These are phyloP conservation scores for Dendrolimus houi DNA, from an alignment of 2,888 invertebrate genomes.

Conservation along the genomic window DNA sequence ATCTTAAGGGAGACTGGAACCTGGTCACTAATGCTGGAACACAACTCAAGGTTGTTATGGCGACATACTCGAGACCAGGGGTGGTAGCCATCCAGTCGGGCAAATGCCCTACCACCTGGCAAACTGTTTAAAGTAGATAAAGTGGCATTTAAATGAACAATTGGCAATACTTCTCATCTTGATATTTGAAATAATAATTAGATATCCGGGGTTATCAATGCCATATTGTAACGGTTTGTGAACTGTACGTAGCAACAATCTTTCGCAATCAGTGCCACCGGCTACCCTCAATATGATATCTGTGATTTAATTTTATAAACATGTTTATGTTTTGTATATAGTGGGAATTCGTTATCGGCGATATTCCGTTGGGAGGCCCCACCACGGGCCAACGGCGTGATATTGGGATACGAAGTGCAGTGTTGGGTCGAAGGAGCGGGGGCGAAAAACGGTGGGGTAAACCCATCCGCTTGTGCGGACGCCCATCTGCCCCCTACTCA, in stretches of 20 bases:
- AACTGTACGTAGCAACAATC: neutral
- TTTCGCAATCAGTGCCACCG: neutral
- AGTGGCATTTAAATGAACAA: too few species aligned
- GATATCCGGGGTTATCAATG: neutral
- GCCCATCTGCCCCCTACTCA: conserved; percentile 63
- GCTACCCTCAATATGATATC: neutral
- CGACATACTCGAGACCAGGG: too few species aligned
- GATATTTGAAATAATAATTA: neutral
- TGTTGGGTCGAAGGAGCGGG: conserved; percentile 74
- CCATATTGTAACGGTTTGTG: neutral
- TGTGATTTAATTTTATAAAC: neutral
- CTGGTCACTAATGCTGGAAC: too few species aligned
- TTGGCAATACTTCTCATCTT: neutral
- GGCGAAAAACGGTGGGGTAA: conserved; percentile 23
- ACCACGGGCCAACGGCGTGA: conserved; percentile 81
- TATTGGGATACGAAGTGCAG: conserved; percentile 82
- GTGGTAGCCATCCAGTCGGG: too few species aligned
- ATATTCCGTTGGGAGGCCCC: conserved; percentile 90
- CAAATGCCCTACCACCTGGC: too few species aligned
- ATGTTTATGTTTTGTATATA: conserved; percentile 13
- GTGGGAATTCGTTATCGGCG: conserved; percentile 68
- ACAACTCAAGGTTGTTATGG: too few species aligned
- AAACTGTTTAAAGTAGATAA: too few species aligned
- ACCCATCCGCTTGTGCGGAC: conserved; percentile 72
- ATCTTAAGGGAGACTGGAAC: too few species aligned